These are phyloP conservation scores for Brachionus manjavacas DNA, from an alignment of 1,140 invertebrate species.

Conservation along the genomic window DNA sequence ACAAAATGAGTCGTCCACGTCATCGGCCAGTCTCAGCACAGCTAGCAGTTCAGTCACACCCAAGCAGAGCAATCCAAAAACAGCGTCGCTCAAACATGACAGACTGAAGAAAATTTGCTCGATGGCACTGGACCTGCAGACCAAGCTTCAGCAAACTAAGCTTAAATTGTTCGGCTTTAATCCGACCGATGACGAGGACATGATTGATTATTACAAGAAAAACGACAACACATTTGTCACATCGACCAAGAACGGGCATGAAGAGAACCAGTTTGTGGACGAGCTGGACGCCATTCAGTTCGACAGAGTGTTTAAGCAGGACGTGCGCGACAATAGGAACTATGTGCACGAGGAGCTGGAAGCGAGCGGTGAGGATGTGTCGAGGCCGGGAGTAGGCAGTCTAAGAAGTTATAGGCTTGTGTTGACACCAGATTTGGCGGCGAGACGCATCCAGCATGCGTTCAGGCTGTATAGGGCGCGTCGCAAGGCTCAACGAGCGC, in stretches of 20 bases:
- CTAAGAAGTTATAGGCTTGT: neutral
- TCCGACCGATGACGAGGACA: slow-evolving; percentile 17
- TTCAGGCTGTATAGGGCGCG: neutral
- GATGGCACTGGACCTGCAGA: slow-evolving; percentile 37
- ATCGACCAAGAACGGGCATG: neutral
- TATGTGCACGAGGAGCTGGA: neutral
- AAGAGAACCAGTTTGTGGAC: neutral
- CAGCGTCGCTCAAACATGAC: slow-evolving; percentile 1
- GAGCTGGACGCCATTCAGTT: neutral
- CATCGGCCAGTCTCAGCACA: neutral
- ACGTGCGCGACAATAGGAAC: neutral
- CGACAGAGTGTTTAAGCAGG: slow-evolving; percentile 28
- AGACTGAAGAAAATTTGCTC: slow-evolving; percentile 37
- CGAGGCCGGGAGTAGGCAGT: neutral
- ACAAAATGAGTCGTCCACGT: neutral
- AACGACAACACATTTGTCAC: neutral
- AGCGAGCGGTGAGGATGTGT: neutral
- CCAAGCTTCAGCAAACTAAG: slow-evolving; percentile 27
- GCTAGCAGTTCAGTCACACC: neutral
- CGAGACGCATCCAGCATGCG: slow-evolving; percentile 4
- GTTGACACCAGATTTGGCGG: slow-evolving; percentile 12
- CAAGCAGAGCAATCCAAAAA: neutral
- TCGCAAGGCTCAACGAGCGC: neutral
- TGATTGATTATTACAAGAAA: slow-evolving; percentile 2
- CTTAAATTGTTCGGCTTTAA: slow-evolving; percentile 38